Evolutionary conservation across 2,113 vertebrate genomes (phyloP), one percentile per base, ranked within the genome.

Genomic region (Phyllopteryx taeniolatus): DNA sequence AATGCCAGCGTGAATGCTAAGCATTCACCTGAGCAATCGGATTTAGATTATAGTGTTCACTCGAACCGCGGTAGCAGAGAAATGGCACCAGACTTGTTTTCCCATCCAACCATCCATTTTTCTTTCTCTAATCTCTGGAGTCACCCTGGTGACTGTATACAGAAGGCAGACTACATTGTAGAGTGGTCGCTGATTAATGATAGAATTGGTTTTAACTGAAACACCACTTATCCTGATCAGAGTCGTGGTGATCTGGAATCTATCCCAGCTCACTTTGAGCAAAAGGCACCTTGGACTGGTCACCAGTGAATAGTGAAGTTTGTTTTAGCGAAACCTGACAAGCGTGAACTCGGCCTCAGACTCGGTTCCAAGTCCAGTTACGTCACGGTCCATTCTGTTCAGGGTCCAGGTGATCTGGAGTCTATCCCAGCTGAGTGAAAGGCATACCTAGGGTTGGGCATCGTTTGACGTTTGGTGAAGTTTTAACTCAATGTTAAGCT

Each of bases 201-300:
- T 19, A n/a, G 20, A 56, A 56, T 56, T 56, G 20, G 13, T 67
- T 83, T 51, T 43, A 33, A 60, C n/a, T 10, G 10, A 27, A 57
- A 9, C 22, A 2, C 56, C 27, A 10, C 22, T 59, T 31, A 27
- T 31, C 22, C 59, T 35, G 14, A 17, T 8, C 14, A 17, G 13
- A 17, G 15, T 61, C 14, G 9, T 8, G 14, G 31, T 15, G 31
- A 17, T 61, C 14, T 61, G 31, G 14, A 61, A 17, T 33, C 15
- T 7, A 60, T 60, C 27, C 17, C 22, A 27, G 4, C 11, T 31
- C 11, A 59, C 22, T 17, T 17, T 1, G 15, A 31, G 2, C 15
- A 35, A 35, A 17, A 35, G 31, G 14, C 5, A 61, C 15, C 1
- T 14, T 35, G 31, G 15, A 17, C 22, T 59, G 22, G 27, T 31